A percentile compares a stretch with the other conserved stretches of the same genome.
These are phyloP conservation scores for Xenus cinereus DNA, from an alignment of 2,113 vertebrate genomes.

Conservation along the genomic window DNA sequence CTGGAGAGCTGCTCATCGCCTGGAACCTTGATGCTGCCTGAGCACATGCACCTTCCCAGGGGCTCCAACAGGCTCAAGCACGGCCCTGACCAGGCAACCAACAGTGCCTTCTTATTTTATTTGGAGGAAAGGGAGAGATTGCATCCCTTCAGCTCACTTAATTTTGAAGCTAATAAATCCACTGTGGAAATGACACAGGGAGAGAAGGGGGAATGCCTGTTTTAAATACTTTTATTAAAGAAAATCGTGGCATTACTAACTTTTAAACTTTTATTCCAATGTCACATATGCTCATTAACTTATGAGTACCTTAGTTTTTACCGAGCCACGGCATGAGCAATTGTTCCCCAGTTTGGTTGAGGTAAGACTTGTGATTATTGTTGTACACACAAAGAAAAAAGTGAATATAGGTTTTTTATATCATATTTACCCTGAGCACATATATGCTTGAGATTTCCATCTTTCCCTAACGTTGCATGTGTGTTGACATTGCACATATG, in stretches of 20 bases:
- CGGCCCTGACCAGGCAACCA: background rate
- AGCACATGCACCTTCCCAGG: background rate
- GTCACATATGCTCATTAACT: background rate
- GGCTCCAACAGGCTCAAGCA: background rate
- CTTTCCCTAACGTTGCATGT: background rate
- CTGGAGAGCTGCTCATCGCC: background rate
- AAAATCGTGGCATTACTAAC: background rate
- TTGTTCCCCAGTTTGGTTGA: background rate
- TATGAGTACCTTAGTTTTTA: background rate
- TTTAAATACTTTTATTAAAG: background rate
- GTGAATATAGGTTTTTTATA: background rate
- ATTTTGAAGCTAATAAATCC: background rate
- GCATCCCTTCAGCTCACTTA: background rate
- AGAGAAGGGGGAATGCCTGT: background rate
- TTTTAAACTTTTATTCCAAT: background rate
- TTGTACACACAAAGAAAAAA: background rate
- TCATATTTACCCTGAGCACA: background rate
- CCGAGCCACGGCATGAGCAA: background rate
- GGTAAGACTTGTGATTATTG: background rate
- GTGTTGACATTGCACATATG: background rate
- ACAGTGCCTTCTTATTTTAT: accelerated
- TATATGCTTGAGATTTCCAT: background rate
- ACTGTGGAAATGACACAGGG: background rate
- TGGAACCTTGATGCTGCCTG: background rate
- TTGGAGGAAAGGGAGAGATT: background rate